phyloP scores from a whole-genome alignment of 2,888 invertebrate genomes.

The Oegoconia quadripuncta region DNA sequence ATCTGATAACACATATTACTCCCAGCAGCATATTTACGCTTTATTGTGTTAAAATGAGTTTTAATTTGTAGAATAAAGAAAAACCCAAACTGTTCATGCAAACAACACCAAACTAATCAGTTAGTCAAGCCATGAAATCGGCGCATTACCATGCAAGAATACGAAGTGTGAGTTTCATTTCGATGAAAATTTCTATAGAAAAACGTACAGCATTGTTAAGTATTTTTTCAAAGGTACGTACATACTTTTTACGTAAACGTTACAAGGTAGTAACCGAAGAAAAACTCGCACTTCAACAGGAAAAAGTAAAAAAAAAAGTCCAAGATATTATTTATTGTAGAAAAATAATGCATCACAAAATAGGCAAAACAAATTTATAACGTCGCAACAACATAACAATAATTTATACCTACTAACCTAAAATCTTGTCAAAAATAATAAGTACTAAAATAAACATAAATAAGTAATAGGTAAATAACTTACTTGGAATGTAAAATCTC shows the following conservation, averaged over 20 bases:
- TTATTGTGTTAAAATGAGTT: too few relatives aligned
- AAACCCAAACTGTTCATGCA: slow-evolving; percentile 11
- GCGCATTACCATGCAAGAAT: slow-evolving; percentile 12
- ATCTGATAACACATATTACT: too few relatives aligned
- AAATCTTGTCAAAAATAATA: background rate
- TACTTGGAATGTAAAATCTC: slow-evolving; percentile 31
- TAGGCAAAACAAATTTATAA: slow-evolving; percentile 11
- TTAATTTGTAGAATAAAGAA: too few relatives aligned
- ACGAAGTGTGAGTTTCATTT: too few relatives aligned
- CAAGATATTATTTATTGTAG: slow-evolving; percentile 15
- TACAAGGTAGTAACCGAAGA: too few relatives aligned
- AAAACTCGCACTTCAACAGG: background rate
- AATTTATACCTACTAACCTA: slow-evolving; percentile 1
- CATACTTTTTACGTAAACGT: too few relatives aligned
- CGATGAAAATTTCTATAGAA: too few relatives aligned
- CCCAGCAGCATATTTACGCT: too few relatives aligned
- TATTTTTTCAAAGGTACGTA: too few relatives aligned
- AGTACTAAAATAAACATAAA: slow-evolving; percentile 1
- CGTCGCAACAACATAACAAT: slow-evolving; percentile 1
- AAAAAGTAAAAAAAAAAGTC: slow-evolving; percentile 8
- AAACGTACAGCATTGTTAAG: too few relatives aligned
- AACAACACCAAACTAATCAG: slow-evolving; percentile 2
- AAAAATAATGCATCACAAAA: slow-evolving; percentile 10
- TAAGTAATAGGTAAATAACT: slow-evolving; percentile 24
- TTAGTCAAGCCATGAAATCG: slow-evolving; percentile 4